Base-by-base conservation (phyloP, 2,113 vertebrate species). In the Poeciliopsis turrubarensis region DNA sequence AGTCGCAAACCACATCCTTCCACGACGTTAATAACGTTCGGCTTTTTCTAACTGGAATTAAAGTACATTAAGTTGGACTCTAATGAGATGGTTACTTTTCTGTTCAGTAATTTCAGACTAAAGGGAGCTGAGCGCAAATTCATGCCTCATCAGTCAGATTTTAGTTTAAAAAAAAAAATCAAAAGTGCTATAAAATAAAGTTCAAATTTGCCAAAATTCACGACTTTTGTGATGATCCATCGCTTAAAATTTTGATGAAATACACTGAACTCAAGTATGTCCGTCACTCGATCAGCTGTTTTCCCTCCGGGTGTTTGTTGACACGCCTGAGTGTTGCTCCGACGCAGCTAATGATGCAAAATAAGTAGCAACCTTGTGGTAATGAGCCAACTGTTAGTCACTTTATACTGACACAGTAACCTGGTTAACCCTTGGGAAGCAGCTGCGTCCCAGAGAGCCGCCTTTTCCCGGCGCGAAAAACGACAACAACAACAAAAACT, bases 401-500 rank as follows among this genome's bases (percentile, higher is more conserved):
- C 63, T 0, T 57, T 66, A 60, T 3, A 4, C 73, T 63, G 65
- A 86, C 65, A 75, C 31, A 41, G 9, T 37, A 29, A n/a, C 34
- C 9, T 47, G 60, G 1, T 70, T 68, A 69, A 51, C 72, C 65
- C 41, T 29, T 1, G 0, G 51, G 39, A 39, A 44, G n/a, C 44
- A 3, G 65, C n/a, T 15, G 26, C 9, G 72, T 73, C 66, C 4
- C 72, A 15, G 73, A 72, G 37, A 1, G 65, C 30, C 61, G n/a
- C 47, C 30, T 44, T 11, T 11, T 54, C 5, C 4, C 27, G 0
- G 5, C 3, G 41, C 26, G 51, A 4, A 76, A 26, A 57, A 13
- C 29, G 29, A 29, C 29, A 29, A 29, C 29, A 29, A 29, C 29
- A 29, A 29, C 29, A 29, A 34, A 32, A 8, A 34, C 8, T 1